Conservation (phyloP, 2,797 vertebrate genomes). For the Avahi laniger region DNA sequence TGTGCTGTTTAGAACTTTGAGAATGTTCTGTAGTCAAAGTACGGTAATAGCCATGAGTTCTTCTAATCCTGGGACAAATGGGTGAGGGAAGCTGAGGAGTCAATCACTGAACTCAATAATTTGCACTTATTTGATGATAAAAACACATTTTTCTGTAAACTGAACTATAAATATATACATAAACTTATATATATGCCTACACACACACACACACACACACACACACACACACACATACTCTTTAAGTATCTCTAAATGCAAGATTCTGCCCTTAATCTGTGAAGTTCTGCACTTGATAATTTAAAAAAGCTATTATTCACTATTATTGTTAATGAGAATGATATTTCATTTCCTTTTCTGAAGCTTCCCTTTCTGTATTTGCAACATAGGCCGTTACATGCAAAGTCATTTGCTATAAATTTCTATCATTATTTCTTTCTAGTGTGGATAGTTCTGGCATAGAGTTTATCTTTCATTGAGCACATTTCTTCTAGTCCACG, state of each 20-base stretch:
- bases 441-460: slow-evolving; percentile 12
- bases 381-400: background rate
- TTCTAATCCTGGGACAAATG: background rate
- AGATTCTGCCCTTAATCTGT: background rate
- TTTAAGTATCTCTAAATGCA: background rate
- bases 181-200: background rate
- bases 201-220: accelerated
- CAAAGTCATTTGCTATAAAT: background rate
- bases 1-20: background rate
- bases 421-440: background rate
- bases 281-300: background rate
- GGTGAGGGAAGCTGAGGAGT: background rate
- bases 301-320: background rate
- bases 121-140: background rate
- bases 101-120: background rate
- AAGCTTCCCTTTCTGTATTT: background rate
- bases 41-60: background rate
- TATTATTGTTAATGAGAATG: background rate
- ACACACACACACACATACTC: background rate
- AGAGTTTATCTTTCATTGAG: slow-evolving; percentile 62
- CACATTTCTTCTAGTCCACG: slow-evolving; percentile 32
- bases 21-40: background rate
- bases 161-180: background rate
- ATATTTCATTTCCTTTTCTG: background rate
- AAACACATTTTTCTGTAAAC: background rate